Conservation (phyloP, 2,888 invertebrate species). For the Spicauda simplicius region DNA sequence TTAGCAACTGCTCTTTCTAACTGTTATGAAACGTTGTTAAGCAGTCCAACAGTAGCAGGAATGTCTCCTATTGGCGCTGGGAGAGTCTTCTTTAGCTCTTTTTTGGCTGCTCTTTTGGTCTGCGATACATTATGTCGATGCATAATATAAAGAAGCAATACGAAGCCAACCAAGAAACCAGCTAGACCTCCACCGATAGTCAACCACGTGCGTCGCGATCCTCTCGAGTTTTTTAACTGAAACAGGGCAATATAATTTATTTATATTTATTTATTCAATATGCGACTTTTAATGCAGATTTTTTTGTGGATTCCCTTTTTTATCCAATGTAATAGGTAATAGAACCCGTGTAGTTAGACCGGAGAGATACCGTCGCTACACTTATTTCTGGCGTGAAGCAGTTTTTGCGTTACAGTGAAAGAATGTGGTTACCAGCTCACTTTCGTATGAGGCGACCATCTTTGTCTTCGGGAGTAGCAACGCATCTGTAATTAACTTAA, state of each 20-base stretch:
- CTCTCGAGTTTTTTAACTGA: conserved; percentile 62
- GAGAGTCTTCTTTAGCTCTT: conserved; percentile 54
- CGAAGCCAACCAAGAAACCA: conserved; percentile 76
- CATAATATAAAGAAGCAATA: conserved; percentile 75
- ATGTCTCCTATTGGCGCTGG: conserved; percentile 57
- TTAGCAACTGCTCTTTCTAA: not conserved
- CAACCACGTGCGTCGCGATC: conserved; percentile 74
- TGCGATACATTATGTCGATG: conserved; percentile 77
- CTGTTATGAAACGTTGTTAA: conserved; percentile 54
- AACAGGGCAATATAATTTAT: conserved; percentile 26
- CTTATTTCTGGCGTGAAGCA: too few species aligned
- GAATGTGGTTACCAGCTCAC: too few species aligned
- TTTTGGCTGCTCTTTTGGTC: conserved; percentile 65
- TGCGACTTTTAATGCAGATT: too few species aligned
- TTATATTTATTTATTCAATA: too few species aligned
- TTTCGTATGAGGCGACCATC: too few species aligned
- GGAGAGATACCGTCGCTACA: too few species aligned
- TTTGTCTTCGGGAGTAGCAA: too few species aligned
- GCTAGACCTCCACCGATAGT: conserved; percentile 74
- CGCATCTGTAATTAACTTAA: too few species aligned
- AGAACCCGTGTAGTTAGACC: too few species aligned
- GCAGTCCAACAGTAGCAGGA: conserved; percentile 61
- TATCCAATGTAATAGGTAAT: too few species aligned
- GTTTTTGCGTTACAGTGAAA: too few species aligned
- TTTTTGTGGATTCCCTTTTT: too few species aligned